Evolutionary conservation across 64 coral and sea anemone genomes (phyloP).

Genomic region (Montipora efflorescens): DNA sequence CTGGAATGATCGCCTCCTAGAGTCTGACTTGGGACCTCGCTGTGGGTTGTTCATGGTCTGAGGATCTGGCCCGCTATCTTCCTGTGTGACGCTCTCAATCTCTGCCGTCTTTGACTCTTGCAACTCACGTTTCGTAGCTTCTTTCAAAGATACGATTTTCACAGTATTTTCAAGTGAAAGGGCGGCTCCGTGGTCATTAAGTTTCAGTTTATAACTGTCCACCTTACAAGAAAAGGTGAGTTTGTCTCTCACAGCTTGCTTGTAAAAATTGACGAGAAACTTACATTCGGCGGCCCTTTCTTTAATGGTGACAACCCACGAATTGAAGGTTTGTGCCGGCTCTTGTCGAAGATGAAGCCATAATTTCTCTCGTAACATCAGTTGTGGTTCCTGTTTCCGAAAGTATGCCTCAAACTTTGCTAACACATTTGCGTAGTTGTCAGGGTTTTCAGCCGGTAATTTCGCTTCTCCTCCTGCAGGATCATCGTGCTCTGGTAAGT

Average conservation of each 20-base stretch:
- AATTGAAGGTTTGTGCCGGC: slow-evolving; percentile 27
- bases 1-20: no score
- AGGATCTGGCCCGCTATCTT: no score
- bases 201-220: slow-evolving; percentile 43
- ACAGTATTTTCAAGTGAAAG: slow-evolving; percentile 50
- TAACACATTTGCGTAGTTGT: neutral
- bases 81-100: slow-evolving; percentile 15
- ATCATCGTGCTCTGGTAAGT: slow-evolving; percentile 28
- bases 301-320: slow-evolving; percentile 22
- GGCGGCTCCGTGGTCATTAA: slow-evolving; percentile 29
- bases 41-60: no score
- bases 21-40: neutral
- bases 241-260: slow-evolving; percentile 34
- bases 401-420: slow-evolving; percentile 35
- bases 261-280: slow-evolving; percentile 38
- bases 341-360: slow-evolving; percentile 30
- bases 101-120: slow-evolving; percentile 47
- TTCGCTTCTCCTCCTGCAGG: neutral
- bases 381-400: slow-evolving; percentile 27
- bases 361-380: slow-evolving; percentile 22
- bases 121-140: slow-evolving; percentile 47
- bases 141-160: slow-evolving; percentile 54
- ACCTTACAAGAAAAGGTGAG: slow-evolving; percentile 28
- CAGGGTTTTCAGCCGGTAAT: neutral
- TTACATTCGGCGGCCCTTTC: slow-evolving; percentile 41